Evolutionary conservation across 1,140 invertebrate species (phyloP).

Genomic region (Arion vulgaris): DNA sequence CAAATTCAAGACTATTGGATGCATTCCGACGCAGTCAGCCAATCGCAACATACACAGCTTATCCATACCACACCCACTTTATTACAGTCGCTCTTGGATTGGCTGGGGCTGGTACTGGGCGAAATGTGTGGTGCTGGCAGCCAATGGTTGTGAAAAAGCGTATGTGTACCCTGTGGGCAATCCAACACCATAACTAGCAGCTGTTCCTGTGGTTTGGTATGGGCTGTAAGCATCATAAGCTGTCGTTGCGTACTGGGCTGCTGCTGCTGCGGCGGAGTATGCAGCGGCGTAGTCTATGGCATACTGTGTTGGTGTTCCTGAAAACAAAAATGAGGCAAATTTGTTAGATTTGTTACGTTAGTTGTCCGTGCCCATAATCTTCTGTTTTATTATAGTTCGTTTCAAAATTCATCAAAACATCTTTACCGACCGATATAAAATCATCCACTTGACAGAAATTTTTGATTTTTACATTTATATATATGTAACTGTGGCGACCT

Average conservation of each 20-base stretch:
- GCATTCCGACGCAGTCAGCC: background rate
- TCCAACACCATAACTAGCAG: conserved; percentile 47
- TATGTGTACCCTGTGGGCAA: conserved; percentile 58
- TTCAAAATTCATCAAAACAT: too few relatives aligned
- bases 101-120: conserved; percentile 60
- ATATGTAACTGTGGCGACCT: too few relatives aligned
- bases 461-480: too few relatives aligned
- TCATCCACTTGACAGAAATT: too few relatives aligned
- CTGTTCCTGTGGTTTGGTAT: conserved; percentile 47
- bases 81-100: conserved; percentile 62
- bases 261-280: conserved; percentile 51
- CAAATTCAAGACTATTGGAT: background rate
- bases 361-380: too few relatives aligned
- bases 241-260: conserved; percentile 44
- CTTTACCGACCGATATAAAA: too few relatives aligned
- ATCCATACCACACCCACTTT: background rate
- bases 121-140: conserved; percentile 51
- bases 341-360: too few relatives aligned
- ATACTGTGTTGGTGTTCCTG: conserved; percentile 45
- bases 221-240: conserved; percentile 54
- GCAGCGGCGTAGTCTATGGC: conserved; percentile 56
- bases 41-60: background rate
- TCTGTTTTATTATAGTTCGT: too few relatives aligned
- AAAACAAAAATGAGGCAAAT: background rate
- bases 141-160: conserved; percentile 54